These are phyloP conservation scores for Penaeus chinensis DNA, from an alignment of 1,140 invertebrate species.

Conservation along the genomic window DNA sequence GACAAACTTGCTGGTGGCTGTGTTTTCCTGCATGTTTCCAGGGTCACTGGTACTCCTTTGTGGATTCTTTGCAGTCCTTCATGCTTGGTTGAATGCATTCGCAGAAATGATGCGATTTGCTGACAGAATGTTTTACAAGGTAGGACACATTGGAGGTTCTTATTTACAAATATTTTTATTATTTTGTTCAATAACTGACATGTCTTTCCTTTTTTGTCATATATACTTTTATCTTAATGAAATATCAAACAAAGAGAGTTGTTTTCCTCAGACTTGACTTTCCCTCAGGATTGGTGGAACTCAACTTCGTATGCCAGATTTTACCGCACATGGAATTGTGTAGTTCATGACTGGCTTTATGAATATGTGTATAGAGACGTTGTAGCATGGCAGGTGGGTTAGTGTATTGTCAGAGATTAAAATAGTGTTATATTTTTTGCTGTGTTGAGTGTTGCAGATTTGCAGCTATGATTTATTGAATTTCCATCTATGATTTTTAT, in stretches of 20 bases:
- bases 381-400: conserved; percentile 73
- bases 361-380: conserved; percentile 86
- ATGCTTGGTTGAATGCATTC: conserved; percentile 89
- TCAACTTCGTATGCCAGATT: conserved; percentile 82
- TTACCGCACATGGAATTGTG: conserved; percentile 93
- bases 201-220: not conserved
- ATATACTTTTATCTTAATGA: too few species aligned
- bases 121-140: conserved; percentile 86
- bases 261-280: not conserved
- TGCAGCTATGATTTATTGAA: too few species aligned
- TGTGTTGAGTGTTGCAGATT: too few species aligned
- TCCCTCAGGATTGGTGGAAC: conserved; percentile 93
- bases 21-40: conserved; percentile 81
- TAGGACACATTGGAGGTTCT: conserved; percentile 65
- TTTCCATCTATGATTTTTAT: not conserved
- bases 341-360: conserved; percentile 95
- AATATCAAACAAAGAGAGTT: too few species aligned
- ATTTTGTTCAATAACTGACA: not conserved
- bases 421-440: too few species aligned
- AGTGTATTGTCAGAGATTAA: conserved; percentile 67
- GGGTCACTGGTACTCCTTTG: conserved; percentile 80
- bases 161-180: too few species aligned
- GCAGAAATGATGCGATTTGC: conserved; percentile 88
- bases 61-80: conserved; percentile 86
- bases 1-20: conserved; percentile 72